phyloP scores from a whole-genome alignment of 53 echinoderm and acorn worm genomes.

The Pentamera pediparva region DNA sequence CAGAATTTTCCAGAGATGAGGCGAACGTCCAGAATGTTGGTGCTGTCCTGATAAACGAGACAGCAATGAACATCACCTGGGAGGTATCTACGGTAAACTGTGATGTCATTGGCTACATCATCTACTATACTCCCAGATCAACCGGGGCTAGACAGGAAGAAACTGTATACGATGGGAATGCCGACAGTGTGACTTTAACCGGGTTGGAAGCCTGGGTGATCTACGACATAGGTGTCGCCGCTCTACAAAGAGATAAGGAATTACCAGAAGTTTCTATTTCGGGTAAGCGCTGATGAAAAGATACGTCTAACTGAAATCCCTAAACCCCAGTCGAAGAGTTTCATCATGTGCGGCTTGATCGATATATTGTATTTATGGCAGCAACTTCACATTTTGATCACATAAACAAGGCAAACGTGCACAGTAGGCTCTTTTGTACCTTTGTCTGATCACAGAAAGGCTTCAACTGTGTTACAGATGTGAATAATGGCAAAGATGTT shows the following conservation, averaged over 20 bases:
- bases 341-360: too few relatives aligned
- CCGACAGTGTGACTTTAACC: neutral
- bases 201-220: slow-evolving; percentile 27
- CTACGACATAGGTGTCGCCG: slow-evolving; percentile 61
- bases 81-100: slow-evolving; percentile 68
- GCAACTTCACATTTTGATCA: too few relatives aligned
- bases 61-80: slow-evolving; percentile 59
- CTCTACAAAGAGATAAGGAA: slow-evolving; percentile 37
- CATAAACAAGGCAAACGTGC: too few relatives aligned
- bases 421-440: too few relatives aligned
- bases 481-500: too few relatives aligned
- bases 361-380: too few relatives aligned
- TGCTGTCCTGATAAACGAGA: slow-evolving; percentile 40
- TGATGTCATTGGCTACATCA: slow-evolving; percentile 78
- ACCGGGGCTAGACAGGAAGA: neutral
- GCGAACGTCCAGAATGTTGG: slow-evolving; percentile 57
- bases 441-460: too few relatives aligned
- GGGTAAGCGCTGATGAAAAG: too few relatives aligned
- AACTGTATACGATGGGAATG: slow-evolving; percentile 52
- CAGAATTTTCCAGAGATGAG: slow-evolving; percentile 55
- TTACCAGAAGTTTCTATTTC: slow-evolving; percentile 44
- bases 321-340: too few relatives aligned
- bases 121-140: slow-evolving; percentile 45
- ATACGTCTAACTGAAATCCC: too few relatives aligned
- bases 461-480: too few relatives aligned